Conservation (phyloP, 2,888 invertebrate genomes). For the Conops quadrifasciatus region DNA sequence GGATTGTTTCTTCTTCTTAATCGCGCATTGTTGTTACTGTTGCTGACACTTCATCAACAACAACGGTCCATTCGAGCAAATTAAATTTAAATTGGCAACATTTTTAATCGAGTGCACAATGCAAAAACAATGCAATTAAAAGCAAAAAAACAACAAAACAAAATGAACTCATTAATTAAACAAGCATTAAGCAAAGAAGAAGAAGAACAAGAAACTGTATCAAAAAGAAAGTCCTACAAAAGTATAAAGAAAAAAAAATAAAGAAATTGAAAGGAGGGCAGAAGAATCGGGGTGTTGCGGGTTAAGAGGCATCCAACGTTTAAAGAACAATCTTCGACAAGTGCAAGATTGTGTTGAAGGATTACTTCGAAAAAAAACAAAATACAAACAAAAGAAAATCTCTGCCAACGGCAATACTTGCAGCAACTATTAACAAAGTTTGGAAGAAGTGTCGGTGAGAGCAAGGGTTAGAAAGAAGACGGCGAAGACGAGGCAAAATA, state of each 20-base stretch:
- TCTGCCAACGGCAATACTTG: not conserved
- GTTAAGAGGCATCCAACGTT: no score
- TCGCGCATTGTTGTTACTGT: no score
- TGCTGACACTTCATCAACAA: constrained; percentile 5
- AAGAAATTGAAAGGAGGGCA: not conserved
- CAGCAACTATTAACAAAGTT: no score
- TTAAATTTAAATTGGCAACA: constrained; percentile 30
- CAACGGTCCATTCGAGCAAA: constrained; percentile 23
- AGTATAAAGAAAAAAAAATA: not conserved
- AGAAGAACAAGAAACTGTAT: not conserved
- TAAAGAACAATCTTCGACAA: no score
- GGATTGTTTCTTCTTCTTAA: not conserved
- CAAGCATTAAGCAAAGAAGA: no score
- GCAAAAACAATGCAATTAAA: not conserved
- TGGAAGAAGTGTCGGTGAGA: no score
- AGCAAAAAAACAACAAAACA: not conserved
- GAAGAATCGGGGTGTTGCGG: not conserved
- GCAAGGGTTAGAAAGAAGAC: no score
- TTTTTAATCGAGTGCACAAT: not conserved
- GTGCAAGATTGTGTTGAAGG: not conserved
- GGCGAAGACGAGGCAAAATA: no score
- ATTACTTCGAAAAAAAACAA: not conserved
- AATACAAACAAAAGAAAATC: not conserved
- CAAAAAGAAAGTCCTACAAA: not conserved
- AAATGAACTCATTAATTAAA: no score